These are phyloP conservation scores for Meles meles DNA, from an alignment of 2,113 vertebrate genomes.

Conservation along the genomic window DNA sequence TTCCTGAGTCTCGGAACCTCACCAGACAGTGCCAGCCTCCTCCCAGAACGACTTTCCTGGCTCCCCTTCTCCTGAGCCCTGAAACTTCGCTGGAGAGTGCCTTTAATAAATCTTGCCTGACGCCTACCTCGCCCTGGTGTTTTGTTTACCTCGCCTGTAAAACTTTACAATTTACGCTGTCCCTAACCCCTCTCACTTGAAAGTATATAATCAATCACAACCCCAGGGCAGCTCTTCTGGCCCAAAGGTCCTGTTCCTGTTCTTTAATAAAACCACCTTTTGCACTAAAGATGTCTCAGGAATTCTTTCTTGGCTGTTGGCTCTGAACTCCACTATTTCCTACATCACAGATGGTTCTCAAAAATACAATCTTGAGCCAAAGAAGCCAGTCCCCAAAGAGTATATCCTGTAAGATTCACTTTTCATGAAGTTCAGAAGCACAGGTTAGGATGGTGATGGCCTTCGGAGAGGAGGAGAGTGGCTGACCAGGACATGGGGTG, in stretches of 20 bases:
- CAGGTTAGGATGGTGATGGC: neutral
- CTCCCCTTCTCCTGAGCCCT: no score
- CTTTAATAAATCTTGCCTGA: no score
- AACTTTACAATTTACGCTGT: neutral
- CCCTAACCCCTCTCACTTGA: neutral
- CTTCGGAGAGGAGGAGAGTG: neutral
- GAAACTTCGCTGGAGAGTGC: no score
- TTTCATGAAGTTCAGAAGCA: neutral
- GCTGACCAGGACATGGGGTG: neutral
- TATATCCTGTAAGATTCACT: neutral
- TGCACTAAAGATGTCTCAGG: neutral
- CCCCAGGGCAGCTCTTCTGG: neutral
- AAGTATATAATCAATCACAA: neutral
- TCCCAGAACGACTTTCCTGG: accelerated
- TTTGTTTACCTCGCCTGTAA: no score
- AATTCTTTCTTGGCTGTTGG: neutral
- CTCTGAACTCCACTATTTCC: neutral
- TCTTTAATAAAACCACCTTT: neutral
- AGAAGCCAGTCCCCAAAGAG: neutral
- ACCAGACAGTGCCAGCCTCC: accelerated
- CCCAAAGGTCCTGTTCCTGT: neutral
- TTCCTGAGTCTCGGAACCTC: no score
- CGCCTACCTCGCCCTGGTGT: no score
- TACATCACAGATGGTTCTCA: neutral
- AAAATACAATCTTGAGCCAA: neutral